Evolutionary conservation across 1,140 invertebrate species (phyloP), one percentile per base, ranked within the genome.

Genomic region (Tetramorium simillimum): DNA sequence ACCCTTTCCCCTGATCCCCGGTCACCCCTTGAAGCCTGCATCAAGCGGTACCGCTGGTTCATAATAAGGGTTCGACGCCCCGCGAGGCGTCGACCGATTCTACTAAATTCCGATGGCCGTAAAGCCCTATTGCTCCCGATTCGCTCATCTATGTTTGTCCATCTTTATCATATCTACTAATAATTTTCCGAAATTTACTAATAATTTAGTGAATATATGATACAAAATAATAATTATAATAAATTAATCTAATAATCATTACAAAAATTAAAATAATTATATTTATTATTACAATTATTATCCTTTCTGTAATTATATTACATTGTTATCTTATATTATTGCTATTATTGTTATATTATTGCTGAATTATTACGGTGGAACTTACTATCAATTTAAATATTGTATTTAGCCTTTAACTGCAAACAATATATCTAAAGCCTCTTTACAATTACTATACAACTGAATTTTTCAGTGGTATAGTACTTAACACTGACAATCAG

Each of bases 61-160:
- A 82, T 91, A 89, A 91, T 86, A 82, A 82, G 82, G 77, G 76
- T 86, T 91, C 88, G 85, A 87, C 85, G 76, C 62, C 70, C 88
- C 82, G 82, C 63, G 40, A 85, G 51, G 77, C 62, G 77, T 81
- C 40, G 62, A 89, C 63, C 70, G 51, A 78, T 80, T 86, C 49
- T n/a, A 86, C 77, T 90, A 67, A 65, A 88, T 86, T 82, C 72
- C 70, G 14, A 90, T 70, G 80, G 37, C n/a, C n/a, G 7, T 46
- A 72, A 78, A 72, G 78, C 18, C 9, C 46, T n/a, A 73, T 84
- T 43, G 49, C 33, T 24, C 58, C 12, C 10, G 24, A 33, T 2
- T 46, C 65, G n/a, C 3, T 37, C 60, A 43, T 21, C 18, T 60
- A 24, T 24, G 14, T 28, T 16, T 56, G 24, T 16, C 5, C 18